Percentiles rank a stretch among this genome's conserved stretches.
Conservation (phyloP, 2,113 vertebrate species). For the Epinephelus moara region DNA sequence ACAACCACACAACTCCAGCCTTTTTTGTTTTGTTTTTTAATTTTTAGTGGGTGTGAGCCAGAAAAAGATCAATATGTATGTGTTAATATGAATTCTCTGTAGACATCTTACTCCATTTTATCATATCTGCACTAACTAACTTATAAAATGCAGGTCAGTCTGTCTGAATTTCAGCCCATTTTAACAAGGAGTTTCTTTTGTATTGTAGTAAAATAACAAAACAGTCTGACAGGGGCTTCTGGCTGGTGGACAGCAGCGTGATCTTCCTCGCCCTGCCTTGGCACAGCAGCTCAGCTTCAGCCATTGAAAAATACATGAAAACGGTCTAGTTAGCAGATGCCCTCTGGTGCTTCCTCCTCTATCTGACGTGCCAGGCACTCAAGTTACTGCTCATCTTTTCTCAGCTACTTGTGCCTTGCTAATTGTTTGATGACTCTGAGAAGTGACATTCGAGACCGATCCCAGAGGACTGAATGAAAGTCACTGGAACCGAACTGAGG, state of each 20-base stretch:
- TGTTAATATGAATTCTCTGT: not conserved
- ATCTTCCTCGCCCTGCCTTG: not conserved
- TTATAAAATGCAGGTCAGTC: not conserved
- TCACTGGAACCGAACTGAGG: conserved; percentile 38
- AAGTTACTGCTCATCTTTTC: conserved; percentile 60
- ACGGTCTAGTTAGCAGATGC: conserved; percentile 6
- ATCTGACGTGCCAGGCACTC: conserved; percentile 42
- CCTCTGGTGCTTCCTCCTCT: conserved; percentile 16
- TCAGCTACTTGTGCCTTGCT: conserved; percentile 40
- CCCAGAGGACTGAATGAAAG: conserved; percentile 48
- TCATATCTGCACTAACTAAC: not conserved
- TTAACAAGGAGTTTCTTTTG: not conserved
- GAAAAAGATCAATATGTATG: not conserved
- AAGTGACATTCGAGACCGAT: conserved; percentile 50
- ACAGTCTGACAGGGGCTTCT: not conserved
- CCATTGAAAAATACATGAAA: conserved; percentile 68
- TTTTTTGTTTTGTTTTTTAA: not conserved
- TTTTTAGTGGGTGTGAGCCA: not conserved
- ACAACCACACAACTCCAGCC: too few relatives aligned
- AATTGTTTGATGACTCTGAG: conserved; percentile 57
- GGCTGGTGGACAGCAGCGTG: not conserved
- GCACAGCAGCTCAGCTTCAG: conserved; percentile 32
- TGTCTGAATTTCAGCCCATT: not conserved
- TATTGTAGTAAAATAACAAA: conserved; percentile 1
- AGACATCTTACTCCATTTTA: not conserved